Conservation (phyloP, 2,113 vertebrate genomes). For the Gnathonemus longibarbis region DNA sequence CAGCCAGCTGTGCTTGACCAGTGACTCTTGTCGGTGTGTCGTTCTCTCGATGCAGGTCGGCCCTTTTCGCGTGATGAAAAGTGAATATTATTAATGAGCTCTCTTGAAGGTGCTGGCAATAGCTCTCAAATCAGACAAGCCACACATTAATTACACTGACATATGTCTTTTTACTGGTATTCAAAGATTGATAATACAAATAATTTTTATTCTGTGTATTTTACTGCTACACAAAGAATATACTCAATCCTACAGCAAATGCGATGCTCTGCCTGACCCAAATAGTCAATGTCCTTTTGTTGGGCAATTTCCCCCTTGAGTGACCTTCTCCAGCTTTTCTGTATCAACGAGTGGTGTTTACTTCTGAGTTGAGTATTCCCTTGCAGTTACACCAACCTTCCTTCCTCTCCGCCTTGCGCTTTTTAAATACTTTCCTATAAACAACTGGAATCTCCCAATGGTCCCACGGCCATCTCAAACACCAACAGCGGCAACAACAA, state of each 20-base stretch:
- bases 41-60: background rate
- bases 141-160: conserved; percentile 2
- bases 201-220: background rate
- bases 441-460: background rate
- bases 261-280: background rate
- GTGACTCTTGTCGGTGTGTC: background rate
- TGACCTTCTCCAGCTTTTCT: background rate
- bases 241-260: background rate
- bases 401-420: background rate
- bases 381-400: background rate
- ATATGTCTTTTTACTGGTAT: background rate
- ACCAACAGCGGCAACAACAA: background rate
- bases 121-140: background rate
- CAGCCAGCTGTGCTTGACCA: background rate
- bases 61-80: background rate
- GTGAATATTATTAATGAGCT: background rate
- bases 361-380: background rate
- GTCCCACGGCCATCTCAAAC: background rate
- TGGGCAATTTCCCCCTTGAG: background rate
- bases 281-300: background rate
- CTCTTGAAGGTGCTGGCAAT: background rate
- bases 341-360: background rate
- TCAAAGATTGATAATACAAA: background rate
- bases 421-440: background rate
- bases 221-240: background rate